Conservation (phyloP, 2,113 vertebrate species). For the Sinocyclocheilus anophthalmus region DNA sequence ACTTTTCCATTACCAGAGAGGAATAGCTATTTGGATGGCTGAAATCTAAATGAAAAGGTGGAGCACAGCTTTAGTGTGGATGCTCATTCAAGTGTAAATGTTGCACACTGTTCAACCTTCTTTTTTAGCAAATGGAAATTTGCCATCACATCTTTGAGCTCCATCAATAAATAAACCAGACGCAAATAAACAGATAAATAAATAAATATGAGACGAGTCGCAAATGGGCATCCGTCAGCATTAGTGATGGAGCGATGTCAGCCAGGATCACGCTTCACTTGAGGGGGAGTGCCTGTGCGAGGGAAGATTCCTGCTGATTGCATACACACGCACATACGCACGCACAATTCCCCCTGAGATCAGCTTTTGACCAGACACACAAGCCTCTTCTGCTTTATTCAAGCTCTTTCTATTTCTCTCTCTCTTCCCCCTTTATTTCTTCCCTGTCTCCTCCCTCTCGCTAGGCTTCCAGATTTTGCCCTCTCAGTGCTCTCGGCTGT, state of each 20-base stretch:
- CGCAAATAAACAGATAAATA: conserved; percentile 81
- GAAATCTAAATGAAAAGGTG: conserved; percentile 70
- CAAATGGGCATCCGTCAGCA: conserved; percentile 77
- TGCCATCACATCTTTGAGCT: too few relatives aligned
- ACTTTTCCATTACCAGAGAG: conserved; percentile 72
- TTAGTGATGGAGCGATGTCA: conserved; percentile 74
- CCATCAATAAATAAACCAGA: conserved; percentile 66
- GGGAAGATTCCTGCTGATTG: conserved; percentile 54
- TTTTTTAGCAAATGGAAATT: background rate
- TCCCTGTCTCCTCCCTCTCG: background rate
- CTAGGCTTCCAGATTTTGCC: conserved; percentile 19
- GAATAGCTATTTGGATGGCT: conserved; percentile 65
- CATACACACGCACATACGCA: conserved; percentile 26
- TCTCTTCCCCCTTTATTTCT: conserved; percentile 16
- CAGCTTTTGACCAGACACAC: conserved; percentile 36
- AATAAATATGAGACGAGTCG: conserved; percentile 71
- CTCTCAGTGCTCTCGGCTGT: background rate
- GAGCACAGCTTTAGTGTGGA: conserved; percentile 53
- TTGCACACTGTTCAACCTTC: conserved; percentile 44
- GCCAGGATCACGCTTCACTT: conserved; percentile 66
- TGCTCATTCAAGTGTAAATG: conserved; percentile 63
- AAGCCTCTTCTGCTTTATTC: conserved; percentile 39
- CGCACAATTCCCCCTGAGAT: conserved; percentile 36
- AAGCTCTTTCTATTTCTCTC: conserved; percentile 24
- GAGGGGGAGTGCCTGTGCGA: conserved; percentile 62